Base-by-base conservation (phyloP, 2,888 invertebrate species). In the Leptopilina drosophilae region DNA sequence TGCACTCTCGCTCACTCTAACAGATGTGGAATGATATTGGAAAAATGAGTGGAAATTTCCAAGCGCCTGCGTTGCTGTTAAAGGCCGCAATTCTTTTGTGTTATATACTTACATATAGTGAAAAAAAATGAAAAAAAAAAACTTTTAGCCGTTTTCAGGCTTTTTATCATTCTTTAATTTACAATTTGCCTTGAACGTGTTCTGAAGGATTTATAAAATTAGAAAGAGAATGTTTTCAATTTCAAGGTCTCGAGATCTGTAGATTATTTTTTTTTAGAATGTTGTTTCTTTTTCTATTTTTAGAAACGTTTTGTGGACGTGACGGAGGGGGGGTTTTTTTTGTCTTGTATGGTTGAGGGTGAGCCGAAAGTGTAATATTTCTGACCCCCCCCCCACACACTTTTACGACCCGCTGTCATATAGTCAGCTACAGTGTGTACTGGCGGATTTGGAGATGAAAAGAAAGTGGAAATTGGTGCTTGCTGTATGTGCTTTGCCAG, bases 41-140 rank as follows among this genome's bases (percentile, higher is more conserved):
- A 73, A 73, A 73, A 73, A 73, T 56, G 73, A 73, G 73, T 73
- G 73, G 73, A 73, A 73, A 73, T 73, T 73, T 73, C 73, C 73
- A 73, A 56, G 73, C 73, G 73, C 56, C 33, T 73, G 73, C 73
- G 73, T 73, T 73, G 53, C 53, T 73, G 33, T 33, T 20, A 20
- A 33, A 73, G n/a, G 14, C 49, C 14, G 20, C 20, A 67, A 11
- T 46, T 20, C 42, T 49, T 9, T 49, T 56, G 53, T 26, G 15
- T 15, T 0, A 33, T 33, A 33, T 33, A 33, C 14, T 53, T 15
- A 20, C 69, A 5, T 49, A 3, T 56, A 15, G 15, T 7, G 20
- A 20, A n/a, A n/a, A 15, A 15, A 73, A 26, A 56, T n/a, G n/a
- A 0, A 33, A 73, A 26, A 33, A 0, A 33, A n/a, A 56, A 40